phyloP scores from a whole-genome alignment of 2,113 vertebrate species.

The Lycocorax pyrrhopterus region DNA sequence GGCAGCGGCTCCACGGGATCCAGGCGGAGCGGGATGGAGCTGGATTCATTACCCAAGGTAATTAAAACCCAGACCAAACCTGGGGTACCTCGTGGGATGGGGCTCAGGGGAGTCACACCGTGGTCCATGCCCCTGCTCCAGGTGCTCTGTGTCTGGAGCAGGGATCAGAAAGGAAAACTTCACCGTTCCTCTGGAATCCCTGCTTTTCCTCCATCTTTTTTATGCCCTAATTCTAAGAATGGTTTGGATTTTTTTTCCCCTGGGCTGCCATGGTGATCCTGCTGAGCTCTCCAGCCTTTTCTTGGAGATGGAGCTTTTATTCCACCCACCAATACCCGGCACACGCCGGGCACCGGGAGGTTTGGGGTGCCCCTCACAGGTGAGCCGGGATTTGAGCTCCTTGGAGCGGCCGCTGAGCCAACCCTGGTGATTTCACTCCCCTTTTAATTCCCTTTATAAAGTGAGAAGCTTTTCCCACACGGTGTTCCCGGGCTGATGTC shows the following conservation, averaged over 20 bases:
- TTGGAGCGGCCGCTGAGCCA: background rate
- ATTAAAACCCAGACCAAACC: background rate
- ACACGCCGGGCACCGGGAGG: rapidly evolving
- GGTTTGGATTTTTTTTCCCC: background rate
- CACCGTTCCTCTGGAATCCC: rapidly evolving
- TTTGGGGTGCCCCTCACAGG: background rate
- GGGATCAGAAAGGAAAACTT: background rate
- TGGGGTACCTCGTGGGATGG: rapidly evolving
- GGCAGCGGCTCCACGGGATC: background rate
- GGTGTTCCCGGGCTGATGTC: background rate
- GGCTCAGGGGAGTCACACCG: rapidly evolving
- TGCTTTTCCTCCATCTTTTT: background rate
- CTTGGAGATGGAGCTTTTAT: background rate
- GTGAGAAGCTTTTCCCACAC: background rate
- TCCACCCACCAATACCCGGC: background rate
- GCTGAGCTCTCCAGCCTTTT: background rate
- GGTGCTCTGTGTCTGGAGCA: background rate
- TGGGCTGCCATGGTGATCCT: background rate
- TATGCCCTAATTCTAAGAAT: background rate
- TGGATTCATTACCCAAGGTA: rapidly evolving
- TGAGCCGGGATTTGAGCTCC: background rate
- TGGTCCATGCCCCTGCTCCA: rapidly evolving
- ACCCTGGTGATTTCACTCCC: background rate
- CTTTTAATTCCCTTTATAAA: background rate
- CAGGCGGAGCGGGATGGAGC: background rate